Evolutionary conservation across 2,113 vertebrate genomes (phyloP).

Genomic region (Corythornis vintsioides): DNA sequence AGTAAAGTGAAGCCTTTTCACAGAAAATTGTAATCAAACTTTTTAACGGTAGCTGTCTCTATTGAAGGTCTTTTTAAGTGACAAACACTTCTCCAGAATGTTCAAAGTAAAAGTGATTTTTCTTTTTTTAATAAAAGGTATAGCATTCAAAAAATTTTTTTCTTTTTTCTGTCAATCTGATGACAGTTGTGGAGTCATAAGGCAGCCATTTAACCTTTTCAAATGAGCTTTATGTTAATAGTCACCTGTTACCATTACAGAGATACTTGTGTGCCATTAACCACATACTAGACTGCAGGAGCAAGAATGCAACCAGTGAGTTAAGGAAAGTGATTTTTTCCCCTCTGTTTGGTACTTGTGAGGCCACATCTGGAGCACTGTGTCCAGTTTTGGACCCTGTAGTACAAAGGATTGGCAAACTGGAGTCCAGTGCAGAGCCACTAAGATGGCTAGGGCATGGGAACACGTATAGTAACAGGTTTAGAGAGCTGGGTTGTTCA

Average conservation of each 20-base stretch:
- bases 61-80: neutral
- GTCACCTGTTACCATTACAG: neutral
- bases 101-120: neutral
- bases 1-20: neutral
- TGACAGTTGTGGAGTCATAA: neutral
- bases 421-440: neutral
- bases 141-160: neutral
- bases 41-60: neutral
- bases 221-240: neutral
- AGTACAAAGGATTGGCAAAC: neutral
- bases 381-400: neutral
- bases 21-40: neutral
- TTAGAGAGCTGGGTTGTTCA: neutral
- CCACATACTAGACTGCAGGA: neutral
- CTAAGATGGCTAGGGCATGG: neutral
- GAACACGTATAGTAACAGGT: accelerated
- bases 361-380: neutral
- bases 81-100: neutral
- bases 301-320: neutral
- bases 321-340: neutral
- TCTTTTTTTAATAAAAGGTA: neutral
- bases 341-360: neutral
- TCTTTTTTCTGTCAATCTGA: neutral
- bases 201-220: neutral
- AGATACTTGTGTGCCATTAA: neutral